Conservation (phyloP, 2,113 vertebrate species). For the Pungitius pungitius region DNA sequence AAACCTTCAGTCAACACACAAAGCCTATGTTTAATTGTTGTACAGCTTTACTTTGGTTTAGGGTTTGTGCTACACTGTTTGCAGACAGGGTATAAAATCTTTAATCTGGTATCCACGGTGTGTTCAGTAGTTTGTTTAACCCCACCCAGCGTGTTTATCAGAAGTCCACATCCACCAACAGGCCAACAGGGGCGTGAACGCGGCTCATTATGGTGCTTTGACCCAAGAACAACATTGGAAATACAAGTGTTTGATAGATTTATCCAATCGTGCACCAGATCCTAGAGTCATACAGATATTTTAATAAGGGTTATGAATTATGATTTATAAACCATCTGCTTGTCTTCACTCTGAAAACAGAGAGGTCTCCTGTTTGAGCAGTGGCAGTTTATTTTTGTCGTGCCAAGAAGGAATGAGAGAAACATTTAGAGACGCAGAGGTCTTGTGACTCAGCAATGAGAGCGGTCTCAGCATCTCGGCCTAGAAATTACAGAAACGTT, state of each 20-base stretch:
- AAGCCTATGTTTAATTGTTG: neutral
- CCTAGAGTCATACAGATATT: neutral
- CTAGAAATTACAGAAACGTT: slow-evolving; percentile 7
- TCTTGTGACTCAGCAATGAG: slow-evolving; percentile 54
- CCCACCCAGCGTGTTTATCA: slow-evolving; percentile 55
- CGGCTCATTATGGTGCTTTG: neutral
- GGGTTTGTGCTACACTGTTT: neutral
- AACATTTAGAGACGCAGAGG: slow-evolving; percentile 29
- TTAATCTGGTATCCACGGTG: neutral
- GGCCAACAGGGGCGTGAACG: neutral
- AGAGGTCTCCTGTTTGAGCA: slow-evolving; percentile 6
- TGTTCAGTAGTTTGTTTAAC: slow-evolving; percentile 15
- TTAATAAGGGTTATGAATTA: slow-evolving; percentile 14
- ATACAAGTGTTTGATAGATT: neutral
- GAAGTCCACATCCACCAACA: slow-evolving; percentile 17
- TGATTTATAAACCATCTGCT: slow-evolving; percentile 15
- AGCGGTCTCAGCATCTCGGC: neutral
- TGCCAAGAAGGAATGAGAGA: slow-evolving; percentile 20
- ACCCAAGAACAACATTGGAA: neutral
- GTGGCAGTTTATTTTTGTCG: slow-evolving; percentile 25
- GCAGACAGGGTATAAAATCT: neutral
- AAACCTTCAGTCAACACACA: neutral
- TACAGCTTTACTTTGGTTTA: neutral
- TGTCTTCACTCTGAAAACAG: neutral
- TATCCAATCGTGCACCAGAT: neutral